Conservation (phyloP, 2,797 vertebrate species). For the Platyrinchus mystaceus region DNA sequence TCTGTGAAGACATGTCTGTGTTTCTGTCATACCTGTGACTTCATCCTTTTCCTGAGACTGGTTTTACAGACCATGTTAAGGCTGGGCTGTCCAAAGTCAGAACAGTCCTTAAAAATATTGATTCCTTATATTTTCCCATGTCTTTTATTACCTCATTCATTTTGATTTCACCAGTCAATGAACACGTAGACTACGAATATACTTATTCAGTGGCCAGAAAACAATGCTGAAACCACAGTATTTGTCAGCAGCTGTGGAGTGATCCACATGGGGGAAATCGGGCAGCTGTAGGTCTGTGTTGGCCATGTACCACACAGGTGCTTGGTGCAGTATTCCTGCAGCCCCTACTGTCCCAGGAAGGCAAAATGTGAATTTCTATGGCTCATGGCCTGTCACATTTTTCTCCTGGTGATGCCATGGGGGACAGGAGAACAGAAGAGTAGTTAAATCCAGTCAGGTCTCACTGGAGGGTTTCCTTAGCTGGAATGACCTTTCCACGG, state of each 20-base stretch:
- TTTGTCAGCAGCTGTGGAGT: neutral
- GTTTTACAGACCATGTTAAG: neutral
- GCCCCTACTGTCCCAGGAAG: neutral
- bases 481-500: neutral
- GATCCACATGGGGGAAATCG: neutral
- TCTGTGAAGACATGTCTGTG: neutral
- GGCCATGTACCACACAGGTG: fast-evolving
- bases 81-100: neutral
- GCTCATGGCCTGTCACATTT: neutral
- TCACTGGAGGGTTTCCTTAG: neutral
- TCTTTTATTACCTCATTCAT: neutral
- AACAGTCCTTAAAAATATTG: fast-evolving
- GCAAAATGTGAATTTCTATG: neutral
- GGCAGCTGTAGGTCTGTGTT: fast-evolving
- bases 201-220: neutral
- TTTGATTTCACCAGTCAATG: neutral
- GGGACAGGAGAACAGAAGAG: neutral
- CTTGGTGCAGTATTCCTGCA: neutral
- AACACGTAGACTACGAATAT: neutral
- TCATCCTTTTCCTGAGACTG: neutral
- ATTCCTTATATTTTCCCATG: neutral
- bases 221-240: neutral
- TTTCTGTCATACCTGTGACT: neutral
- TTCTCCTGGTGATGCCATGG: fast-evolving
- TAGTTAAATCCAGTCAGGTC: neutral